Evolutionary conservation across 2,797 vertebrate genomes (phyloP).

Genomic region (Alauda arvensis): DNA sequence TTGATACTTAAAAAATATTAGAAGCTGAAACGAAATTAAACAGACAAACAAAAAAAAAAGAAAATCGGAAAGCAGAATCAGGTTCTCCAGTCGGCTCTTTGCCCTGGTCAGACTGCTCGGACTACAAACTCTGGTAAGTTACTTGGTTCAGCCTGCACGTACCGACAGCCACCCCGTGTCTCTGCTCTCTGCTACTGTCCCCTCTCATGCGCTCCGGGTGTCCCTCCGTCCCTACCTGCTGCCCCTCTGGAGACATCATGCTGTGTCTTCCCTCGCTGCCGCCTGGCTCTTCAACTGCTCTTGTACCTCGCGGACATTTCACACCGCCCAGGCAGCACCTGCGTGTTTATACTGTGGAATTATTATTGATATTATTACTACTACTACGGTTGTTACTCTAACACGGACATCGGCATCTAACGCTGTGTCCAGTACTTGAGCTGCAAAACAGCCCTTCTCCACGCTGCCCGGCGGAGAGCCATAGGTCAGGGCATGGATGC

Average conservation of each 20-base stretch:
- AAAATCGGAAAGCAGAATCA: background rate
- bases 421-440: no score
- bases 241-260: rapidly evolving
- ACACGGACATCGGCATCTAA: background rate
- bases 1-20: background rate
- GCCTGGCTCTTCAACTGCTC: background rate
- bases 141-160: background rate
- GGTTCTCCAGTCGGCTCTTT: background rate
- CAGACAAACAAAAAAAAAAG: background rate
- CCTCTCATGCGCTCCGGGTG: rapidly evolving
- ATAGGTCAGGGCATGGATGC: no score
- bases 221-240: background rate
- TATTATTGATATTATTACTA: background rate
- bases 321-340: background rate
- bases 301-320: no score
- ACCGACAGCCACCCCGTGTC: rapidly evolving
- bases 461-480: background rate
- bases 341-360: background rate
- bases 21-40: background rate
- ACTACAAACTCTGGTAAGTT: background rate
- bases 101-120: background rate
- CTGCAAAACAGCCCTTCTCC: no score
- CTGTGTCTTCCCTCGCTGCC: background rate
- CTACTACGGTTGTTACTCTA: background rate
- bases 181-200: rapidly evolving